Percentiles rank a stretch among this genome's conserved stretches.
phyloP scores from a whole-genome alignment of 2,888 invertebrate species.

The Sialis fuliginosa region DNA sequence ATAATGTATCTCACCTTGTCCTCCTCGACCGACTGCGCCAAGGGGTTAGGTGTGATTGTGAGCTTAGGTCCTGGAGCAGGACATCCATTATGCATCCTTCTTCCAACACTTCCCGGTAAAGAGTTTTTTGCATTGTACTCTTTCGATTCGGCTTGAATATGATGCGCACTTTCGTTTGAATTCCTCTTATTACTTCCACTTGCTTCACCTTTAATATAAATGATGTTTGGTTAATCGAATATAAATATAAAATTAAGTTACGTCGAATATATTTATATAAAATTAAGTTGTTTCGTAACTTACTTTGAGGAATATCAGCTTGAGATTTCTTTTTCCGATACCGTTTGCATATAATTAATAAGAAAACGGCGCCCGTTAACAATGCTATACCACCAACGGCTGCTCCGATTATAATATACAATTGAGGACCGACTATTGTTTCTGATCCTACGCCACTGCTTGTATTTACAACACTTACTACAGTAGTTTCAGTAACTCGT shows the following conservation, averaged over 20 bases:
- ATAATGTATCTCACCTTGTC: slow-evolving; percentile 38
- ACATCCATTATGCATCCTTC: slow-evolving; percentile 19
- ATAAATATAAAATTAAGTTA: not conserved
- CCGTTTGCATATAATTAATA: slow-evolving; percentile 27
- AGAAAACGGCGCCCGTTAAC: slow-evolving; percentile 21
- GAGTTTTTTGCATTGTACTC: slow-evolving; percentile 14
- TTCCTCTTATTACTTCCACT: slow-evolving; percentile 16
- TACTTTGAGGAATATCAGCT: slow-evolving; percentile 11
- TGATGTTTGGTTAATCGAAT: not conserved
- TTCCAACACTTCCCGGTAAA: slow-evolving; percentile 17
- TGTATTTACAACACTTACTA: not conserved
- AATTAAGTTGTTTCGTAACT: not conserved
- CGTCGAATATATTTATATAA: not conserved
- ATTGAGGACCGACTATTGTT: slow-evolving; percentile 10
- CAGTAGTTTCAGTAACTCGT: not conserved
- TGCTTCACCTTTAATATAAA: slow-evolving; percentile 11
- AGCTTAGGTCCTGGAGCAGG: slow-evolving; percentile 26
- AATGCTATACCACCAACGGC: slow-evolving; percentile 32
- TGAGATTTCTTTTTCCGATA: slow-evolving; percentile 29
- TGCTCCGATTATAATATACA: slow-evolving; percentile 38
- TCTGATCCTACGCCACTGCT: not conserved
- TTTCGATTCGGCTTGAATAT: slow-evolving; percentile 23
- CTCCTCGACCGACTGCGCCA: slow-evolving; percentile 38
- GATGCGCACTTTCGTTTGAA: slow-evolving; percentile 21
- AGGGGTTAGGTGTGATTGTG: slow-evolving; percentile 59